Conservation (phyloP, 1,140 invertebrate species). For the Eriosoma lanigerum region DNA sequence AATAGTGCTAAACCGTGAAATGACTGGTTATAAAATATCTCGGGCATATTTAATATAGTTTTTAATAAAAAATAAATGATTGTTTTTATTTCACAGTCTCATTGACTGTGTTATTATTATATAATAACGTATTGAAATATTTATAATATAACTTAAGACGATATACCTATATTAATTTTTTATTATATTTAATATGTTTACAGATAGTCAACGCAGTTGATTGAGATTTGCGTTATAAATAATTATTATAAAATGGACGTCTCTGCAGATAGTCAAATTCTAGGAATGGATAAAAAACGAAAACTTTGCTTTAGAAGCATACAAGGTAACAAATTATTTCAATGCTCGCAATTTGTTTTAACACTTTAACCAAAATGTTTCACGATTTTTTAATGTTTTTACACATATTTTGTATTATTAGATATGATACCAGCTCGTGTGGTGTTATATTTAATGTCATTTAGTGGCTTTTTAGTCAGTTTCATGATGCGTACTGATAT, state of each 20-base stretch:
- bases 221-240: not conserved
- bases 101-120: no score
- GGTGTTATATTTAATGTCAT: conserved; percentile 71
- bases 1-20: no score
- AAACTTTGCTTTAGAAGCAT: conserved; percentile 46
- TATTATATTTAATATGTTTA: not conserved
- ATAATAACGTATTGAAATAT: no score
- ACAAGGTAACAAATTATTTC: conserved; percentile 2
- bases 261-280: conserved; percentile 34
- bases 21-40: no score
- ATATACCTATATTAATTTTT: no score
- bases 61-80: no score
- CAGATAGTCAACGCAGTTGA: conserved; percentile 8
- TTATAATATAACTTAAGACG: no score
- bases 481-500: conserved; percentile 79
- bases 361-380: no score
- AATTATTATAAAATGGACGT: conserved; percentile 18
- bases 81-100: no score
- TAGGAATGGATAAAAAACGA: conserved; percentile 41
- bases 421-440: conserved; percentile 66
- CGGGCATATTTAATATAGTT: no score
- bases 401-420: conserved; percentile 56
- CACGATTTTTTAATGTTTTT: no score
- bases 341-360: no score
- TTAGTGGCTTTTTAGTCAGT: conserved; percentile 71